These are phyloP conservation scores for Clavelina lepadiformis DNA, from an alignment of 23 tunicate species.

Conservation along the genomic window DNA sequence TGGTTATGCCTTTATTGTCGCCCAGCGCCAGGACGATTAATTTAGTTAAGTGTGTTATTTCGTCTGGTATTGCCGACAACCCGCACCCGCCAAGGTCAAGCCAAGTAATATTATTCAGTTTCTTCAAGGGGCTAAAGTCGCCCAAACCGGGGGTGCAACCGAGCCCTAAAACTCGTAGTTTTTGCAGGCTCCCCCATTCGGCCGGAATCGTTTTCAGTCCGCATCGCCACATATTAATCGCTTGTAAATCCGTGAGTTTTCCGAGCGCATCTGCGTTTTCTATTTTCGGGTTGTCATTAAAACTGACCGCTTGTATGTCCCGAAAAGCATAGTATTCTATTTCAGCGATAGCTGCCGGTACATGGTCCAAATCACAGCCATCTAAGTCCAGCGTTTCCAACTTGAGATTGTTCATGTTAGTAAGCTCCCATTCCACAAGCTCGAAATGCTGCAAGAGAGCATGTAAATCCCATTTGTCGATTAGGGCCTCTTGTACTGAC, in stretches of 20 bases:
- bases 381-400: conserved; percentile 83
- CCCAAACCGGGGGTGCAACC: conserved; percentile 54
- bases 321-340: conserved; percentile 93
- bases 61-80: conserved; percentile 67
- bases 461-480: conserved; percentile 82
- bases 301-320: conserved; percentile 91
- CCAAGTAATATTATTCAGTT: conserved; percentile 61
- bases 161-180: conserved; percentile 69
- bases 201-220: conserved; percentile 49
- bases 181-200: conserved; percentile 54
- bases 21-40: conserved; percentile 84
- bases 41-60: conserved; percentile 68
- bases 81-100: conserved; percentile 92
- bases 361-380: conserved; percentile 49
- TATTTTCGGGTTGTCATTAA: conserved; percentile 66
- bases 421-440: conserved; percentile 77
- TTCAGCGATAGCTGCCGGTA: conserved; percentile 81
- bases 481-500: too few relatives aligned
- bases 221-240: conserved; percentile 93
- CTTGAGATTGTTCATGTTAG: conserved; percentile 38
- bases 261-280: conserved; percentile 72
- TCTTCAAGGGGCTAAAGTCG: conserved; percentile 42
- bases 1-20: conserved; percentile 64
- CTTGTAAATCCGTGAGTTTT: conserved; percentile 69
- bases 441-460: conserved; percentile 73